These are phyloP conservation scores for Drosophila murphyi DNA, from an alignment of 1,140 invertebrate species.

Conservation along the genomic window DNA sequence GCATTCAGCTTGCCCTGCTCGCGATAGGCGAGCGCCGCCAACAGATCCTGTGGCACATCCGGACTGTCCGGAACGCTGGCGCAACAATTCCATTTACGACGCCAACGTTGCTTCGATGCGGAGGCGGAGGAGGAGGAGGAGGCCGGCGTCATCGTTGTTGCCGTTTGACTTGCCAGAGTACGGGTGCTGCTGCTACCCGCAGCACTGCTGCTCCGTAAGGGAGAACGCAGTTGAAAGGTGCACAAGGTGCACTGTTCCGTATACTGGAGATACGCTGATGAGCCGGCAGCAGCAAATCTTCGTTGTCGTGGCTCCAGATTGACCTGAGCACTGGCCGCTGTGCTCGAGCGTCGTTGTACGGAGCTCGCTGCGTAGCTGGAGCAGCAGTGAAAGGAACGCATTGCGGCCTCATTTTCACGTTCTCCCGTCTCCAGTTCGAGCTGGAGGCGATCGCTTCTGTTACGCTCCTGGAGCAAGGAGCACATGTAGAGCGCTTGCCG, in stretches of 20 bases:
- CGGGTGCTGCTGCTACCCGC: slow-evolving; percentile 62
- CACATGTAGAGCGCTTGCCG: slow-evolving; percentile 77
- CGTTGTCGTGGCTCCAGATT: slow-evolving; percentile 55
- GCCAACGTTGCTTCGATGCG: slow-evolving; percentile 84
- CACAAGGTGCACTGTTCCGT: slow-evolving; percentile 82
- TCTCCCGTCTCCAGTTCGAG: slow-evolving; percentile 26
- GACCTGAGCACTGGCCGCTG: slow-evolving; percentile 58
- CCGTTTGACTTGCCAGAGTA: slow-evolving; percentile 60
- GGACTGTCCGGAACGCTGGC: slow-evolving; percentile 86
- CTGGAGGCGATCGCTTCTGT: slow-evolving; percentile 24
- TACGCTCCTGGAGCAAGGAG: slow-evolving; percentile 72
- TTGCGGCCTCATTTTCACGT: not conserved
- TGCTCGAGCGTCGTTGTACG: slow-evolving; percentile 69
- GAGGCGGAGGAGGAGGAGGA: slow-evolving; percentile 53
- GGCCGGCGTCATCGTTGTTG: slow-evolving; percentile 18
- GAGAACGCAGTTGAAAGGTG: slow-evolving; percentile 73
- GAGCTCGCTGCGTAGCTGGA: slow-evolving; percentile 71
- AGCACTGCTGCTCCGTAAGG: slow-evolving; percentile 44
- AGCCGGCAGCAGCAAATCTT: not conserved
- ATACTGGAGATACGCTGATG: slow-evolving; percentile 69
- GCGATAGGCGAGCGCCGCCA: slow-evolving; percentile 64
- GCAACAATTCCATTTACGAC: slow-evolving; percentile 86
- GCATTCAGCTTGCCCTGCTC: slow-evolving; percentile 67
- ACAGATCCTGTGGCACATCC: slow-evolving; percentile 84
- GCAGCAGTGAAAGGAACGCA: slow-evolving; percentile 80